Evolutionary conservation across 2,888 invertebrate genomes (phyloP), one percentile per base, ranked within the genome.

Genomic region (Netelia inedita): DNA sequence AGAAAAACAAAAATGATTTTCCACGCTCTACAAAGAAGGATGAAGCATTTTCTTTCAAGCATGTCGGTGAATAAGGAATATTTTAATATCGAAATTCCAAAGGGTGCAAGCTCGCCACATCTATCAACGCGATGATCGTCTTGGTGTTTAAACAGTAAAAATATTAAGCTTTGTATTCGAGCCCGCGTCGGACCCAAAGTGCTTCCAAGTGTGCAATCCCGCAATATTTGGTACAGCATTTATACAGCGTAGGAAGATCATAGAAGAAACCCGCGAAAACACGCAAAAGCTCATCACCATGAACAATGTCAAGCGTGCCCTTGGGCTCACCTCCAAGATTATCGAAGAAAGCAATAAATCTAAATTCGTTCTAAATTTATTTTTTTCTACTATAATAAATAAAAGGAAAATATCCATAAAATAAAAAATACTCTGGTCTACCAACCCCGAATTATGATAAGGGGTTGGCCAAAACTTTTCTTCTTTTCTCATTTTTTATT

Each of bases 71-170:
- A 74, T 59, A 35, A 9, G 0, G 28, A 74, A 71, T 57, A 83
- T 73, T 78, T 68, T 63, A 83, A 83, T 83, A 74, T 74, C 28
- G 6, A n/a, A 74, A 79, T 74, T 63, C 72, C 74, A 23, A 71
- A 83, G 65, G n/a, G 46, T 74, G 28, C 21, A 53, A 50, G 19
- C 11, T 46, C 72, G 80, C 71, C 80, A 68, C 80, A 63, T 76
- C 57, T 35, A 80, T 68, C 35, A 63, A 23, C 43, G 43, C 16
- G 57, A 43, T 21, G 19, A 65, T 43, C 46, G 41, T 72, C 50
- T 61, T 14, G 57, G 53, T 66, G 68, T 68, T 61, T 61, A 53
- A 46, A 61, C 21, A 65, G 53, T 53, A 19, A 50, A 79, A 66
- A 66, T 66, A 72, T 76, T 80, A 61, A 35, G 14, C 68, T 68